Percentiles rank a stretch among this genome's conserved stretches.
These are phyloP conservation scores for Blera fallax DNA, from an alignment of 2,888 invertebrate species.

Conservation along the genomic window DNA sequence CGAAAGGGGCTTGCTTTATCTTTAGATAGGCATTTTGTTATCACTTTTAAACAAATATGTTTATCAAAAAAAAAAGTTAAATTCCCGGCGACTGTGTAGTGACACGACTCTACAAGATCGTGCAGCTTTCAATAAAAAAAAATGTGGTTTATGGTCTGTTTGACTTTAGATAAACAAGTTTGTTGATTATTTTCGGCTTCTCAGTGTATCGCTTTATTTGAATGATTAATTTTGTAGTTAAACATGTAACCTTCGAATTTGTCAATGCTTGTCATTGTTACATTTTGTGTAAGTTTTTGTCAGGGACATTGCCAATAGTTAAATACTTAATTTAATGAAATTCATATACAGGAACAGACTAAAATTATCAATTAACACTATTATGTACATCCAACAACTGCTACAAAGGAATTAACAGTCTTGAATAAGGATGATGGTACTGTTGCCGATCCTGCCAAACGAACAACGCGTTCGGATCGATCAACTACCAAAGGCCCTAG, in stretches of 20 bases:
- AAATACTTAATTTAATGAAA: too few species aligned
- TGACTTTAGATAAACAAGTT: neutral
- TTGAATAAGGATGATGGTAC: too few species aligned
- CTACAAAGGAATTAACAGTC: too few species aligned
- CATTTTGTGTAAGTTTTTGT: neutral
- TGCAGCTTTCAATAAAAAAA: neutral
- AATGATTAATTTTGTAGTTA: neutral
- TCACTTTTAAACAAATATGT: neutral
- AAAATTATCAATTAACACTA: too few species aligned
- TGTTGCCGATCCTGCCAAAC: too few species aligned
- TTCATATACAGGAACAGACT: too few species aligned
- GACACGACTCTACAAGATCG: neutral
- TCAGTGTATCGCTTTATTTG: neutral
- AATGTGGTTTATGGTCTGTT: neutral
- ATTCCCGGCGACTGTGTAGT: neutral
- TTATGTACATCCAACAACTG: too few species aligned
- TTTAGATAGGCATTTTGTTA: constrained; percentile 3
- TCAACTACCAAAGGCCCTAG: too few species aligned
- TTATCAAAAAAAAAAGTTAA: neutral
- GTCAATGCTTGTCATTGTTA: neutral
- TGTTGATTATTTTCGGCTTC: too few species aligned
- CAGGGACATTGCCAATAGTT: too few species aligned
- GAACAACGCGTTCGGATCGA: too few species aligned
- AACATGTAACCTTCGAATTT: neutral
- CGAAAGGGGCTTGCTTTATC: neutral